phyloP scores from a whole-genome alignment of 2,888 invertebrate genomes.

The Geotrupes spiniger region DNA sequence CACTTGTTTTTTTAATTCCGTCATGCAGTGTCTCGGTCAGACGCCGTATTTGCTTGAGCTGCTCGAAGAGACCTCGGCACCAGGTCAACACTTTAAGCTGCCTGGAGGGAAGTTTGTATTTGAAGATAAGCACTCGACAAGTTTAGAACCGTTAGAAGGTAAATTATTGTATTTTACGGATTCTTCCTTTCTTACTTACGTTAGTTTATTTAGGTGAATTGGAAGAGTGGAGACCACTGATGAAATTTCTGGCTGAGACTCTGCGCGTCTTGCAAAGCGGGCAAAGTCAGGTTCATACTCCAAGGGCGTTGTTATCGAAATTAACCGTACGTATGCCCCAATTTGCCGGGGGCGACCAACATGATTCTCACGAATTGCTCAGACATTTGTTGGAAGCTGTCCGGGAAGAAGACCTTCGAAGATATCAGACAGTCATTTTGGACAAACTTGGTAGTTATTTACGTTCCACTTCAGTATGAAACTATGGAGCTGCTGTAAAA shows the following conservation, averaged over 20 bases:
- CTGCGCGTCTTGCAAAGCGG: conserved; percentile 67
- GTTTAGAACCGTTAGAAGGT: conserved; percentile 32
- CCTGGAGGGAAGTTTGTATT: conserved; percentile 69
- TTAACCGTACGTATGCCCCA: conserved; percentile 71
- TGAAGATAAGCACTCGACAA: conserved; percentile 43
- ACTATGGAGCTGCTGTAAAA: neutral
- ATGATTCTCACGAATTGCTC: conserved; percentile 94
- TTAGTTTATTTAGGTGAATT: conserved; percentile 52
- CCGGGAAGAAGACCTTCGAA: conserved; percentile 69
- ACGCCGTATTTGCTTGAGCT: conserved; percentile 73
- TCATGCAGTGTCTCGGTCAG: conserved; percentile 88
- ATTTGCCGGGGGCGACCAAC: conserved; percentile 92
- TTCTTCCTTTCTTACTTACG: neutral
- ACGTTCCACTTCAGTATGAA: neutral
- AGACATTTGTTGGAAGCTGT: conserved; percentile 88
- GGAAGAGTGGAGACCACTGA: conserved; percentile 67
- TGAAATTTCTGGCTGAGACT: conserved; percentile 66
- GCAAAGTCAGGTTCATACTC: conserved; percentile 62
- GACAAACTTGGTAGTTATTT: conserved; percentile 60
- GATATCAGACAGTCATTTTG: conserved; percentile 80
- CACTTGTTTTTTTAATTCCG: conserved; percentile 96
- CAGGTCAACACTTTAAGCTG: conserved; percentile 67
- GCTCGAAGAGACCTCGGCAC: conserved; percentile 65
- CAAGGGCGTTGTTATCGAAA: conserved; percentile 61
- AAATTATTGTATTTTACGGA: conserved; percentile 1